Conservation (phyloP, 2,797 vertebrate genomes). For the Gallirallus australis region DNA sequence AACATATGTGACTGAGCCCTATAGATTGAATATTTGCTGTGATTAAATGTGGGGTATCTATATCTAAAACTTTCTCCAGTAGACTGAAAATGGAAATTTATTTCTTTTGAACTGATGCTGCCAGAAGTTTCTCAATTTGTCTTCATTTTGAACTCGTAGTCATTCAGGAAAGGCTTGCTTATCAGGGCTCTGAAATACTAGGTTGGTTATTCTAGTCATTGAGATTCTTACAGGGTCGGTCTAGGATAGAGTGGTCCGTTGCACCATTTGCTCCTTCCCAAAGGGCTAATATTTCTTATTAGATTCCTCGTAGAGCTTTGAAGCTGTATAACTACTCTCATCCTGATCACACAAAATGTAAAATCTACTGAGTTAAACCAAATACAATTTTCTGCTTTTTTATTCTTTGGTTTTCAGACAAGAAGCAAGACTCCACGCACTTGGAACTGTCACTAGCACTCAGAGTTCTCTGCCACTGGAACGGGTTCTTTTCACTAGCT, state of each 20-base stretch:
- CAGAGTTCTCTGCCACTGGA: neutral
- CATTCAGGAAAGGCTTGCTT: neutral
- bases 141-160: neutral
- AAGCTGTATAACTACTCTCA: neutral
- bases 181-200: neutral
- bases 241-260: neutral
- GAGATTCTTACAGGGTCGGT: neutral
- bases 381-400: neutral
- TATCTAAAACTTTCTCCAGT: neutral
- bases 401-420: neutral
- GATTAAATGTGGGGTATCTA: neutral
- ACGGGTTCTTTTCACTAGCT: neutral
- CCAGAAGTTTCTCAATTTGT: neutral
- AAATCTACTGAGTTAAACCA: neutral
- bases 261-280: slow-evolving; percentile 4
- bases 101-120: neutral
- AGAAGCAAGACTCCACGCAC: neutral
- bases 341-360: neutral
- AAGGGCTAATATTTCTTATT: slow-evolving; percentile 13
- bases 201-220: neutral
- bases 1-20: neutral
- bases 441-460: neutral
- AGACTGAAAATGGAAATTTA: neutral
- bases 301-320: slow-evolving; percentile 1
- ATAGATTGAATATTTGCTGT: neutral